Percentiles rank a stretch among this genome's conserved stretches.
Evolutionary conservation across 1,140 invertebrate genomes (phyloP).

Genomic region (Arion vulgaris): DNA sequence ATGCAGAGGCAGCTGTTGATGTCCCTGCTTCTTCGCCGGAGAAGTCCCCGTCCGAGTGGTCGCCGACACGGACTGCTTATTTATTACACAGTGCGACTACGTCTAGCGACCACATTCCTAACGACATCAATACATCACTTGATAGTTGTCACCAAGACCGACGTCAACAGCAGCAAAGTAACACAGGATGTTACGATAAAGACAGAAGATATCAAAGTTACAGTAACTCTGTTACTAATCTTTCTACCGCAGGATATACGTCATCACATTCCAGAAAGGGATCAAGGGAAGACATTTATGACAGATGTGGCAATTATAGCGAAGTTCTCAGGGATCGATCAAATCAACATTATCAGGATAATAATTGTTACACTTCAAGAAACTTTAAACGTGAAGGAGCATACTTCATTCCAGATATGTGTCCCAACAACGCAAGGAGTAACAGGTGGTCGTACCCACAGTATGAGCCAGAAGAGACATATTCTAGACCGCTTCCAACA

Average conservation of each 20-base stretch:
- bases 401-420: not conserved
- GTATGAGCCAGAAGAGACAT: not conserved
- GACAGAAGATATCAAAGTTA: not conserved
- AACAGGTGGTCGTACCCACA: not conserved
- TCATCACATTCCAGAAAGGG: not conserved
- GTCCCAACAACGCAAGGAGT: not conserved
- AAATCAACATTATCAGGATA: not conserved
- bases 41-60: not conserved
- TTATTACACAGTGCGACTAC: not conserved
- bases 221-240: not conserved
- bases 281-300: not conserved
- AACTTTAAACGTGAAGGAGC: not conserved
- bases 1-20: conserved; percentile 15
- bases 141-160: not conserved
- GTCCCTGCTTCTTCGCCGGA: not conserved
- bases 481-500: not conserved
- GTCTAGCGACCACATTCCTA: too few species aligned
- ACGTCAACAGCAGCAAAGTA: not conserved
- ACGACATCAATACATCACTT: not conserved
- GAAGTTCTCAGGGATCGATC: not conserved
- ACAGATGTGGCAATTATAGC: not conserved
- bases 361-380: not conserved
- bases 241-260: not conserved
- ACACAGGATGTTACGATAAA: not conserved
- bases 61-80: conserved; percentile 3